Percentiles rank a stretch among this genome's conserved stretches.
Evolutionary conservation across 2,113 vertebrate species (phyloP).

Genomic region (Elgaria multicarinata): DNA sequence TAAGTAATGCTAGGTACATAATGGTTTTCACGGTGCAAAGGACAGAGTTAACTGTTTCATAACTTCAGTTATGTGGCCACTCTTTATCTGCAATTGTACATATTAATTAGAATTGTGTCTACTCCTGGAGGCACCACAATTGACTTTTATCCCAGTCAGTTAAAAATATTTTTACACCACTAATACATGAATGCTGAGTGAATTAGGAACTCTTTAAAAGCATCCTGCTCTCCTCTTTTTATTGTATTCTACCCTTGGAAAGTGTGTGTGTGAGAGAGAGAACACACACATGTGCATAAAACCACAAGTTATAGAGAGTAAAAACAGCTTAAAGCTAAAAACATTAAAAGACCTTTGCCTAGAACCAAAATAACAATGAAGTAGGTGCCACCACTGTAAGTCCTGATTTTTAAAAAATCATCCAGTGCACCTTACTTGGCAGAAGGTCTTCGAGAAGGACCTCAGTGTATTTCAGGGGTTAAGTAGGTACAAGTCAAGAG

Average conservation of each 20-base stretch:
- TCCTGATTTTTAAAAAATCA: too few species aligned
- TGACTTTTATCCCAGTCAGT: not conserved
- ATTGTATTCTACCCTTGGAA: not conserved
- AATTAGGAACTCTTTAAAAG: not conserved
- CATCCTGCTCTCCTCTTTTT: not conserved
- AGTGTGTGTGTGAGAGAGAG: not conserved
- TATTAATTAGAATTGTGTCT: conserved; percentile 2
- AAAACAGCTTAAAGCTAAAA: too few species aligned
- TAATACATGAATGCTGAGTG: not conserved
- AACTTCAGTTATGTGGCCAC: fast-evolving
- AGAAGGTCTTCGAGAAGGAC: too few species aligned
- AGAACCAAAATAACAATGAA: too few species aligned
- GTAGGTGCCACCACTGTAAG: too few species aligned
- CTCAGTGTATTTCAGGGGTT: too few species aligned
- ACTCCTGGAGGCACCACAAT: not conserved
- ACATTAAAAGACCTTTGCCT: too few species aligned
- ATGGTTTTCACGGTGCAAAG: conserved; percentile 40
- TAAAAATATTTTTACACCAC: not conserved
- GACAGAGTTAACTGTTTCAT: conserved; percentile 35
- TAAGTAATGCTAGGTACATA: conserved; percentile 31
- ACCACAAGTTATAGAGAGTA: too few species aligned
- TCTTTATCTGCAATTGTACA: conserved; percentile 6
- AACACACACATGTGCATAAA: too few species aligned
- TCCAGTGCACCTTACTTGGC: too few species aligned
- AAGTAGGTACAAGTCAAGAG: too few species aligned